A percentile compares a stretch with the other conserved stretches of the same genome.
Evolutionary conservation across 2,888 invertebrate species (phyloP).

Genomic region (Galerucella pusilla): DNA sequence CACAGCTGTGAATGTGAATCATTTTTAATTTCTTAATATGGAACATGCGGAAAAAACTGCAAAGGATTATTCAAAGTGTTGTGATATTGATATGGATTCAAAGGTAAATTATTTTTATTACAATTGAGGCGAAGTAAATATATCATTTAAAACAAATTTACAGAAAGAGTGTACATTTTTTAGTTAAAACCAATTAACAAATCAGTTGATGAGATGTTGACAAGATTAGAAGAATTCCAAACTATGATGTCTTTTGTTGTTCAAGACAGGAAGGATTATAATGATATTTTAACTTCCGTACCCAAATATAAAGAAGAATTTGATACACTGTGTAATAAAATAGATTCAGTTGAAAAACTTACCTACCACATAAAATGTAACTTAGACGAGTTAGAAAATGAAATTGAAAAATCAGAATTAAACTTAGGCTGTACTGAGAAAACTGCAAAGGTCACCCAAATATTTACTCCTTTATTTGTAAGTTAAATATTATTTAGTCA

Average conservation of each 20-base stretch:
- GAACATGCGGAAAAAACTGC: conserved; percentile 28
- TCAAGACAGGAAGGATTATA: conserved; percentile 52
- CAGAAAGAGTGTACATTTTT: conserved; percentile 34
- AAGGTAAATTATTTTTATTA: conserved; percentile 20
- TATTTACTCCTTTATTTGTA: conserved; percentile 57
- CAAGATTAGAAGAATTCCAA: conserved; percentile 57
- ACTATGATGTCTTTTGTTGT: conserved; percentile 54
- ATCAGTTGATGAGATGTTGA: conserved; percentile 54
- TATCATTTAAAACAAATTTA: conserved; percentile 51
- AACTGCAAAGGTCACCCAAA: conserved; percentile 52
- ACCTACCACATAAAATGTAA: conserved; percentile 53
- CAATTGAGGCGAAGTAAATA: not conserved
- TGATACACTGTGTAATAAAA: conserved; percentile 51
- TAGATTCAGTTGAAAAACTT: conserved; percentile 52
- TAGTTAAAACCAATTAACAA: conserved; percentile 52
- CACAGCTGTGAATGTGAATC: too few species aligned
- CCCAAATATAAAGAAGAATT: conserved; percentile 48
- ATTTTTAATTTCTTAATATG: conserved; percentile 15
- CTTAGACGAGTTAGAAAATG: conserved; percentile 51
- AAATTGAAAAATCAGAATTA: conserved; percentile 54
- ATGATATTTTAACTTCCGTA: conserved; percentile 50
- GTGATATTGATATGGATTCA: conserved; percentile 30
- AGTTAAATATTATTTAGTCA: conserved; percentile 37
- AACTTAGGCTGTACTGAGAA: conserved; percentile 49
- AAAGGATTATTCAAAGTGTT: conserved; percentile 31